These are phyloP conservation scores for Heliconius nattereri DNA, from an alignment of 1,140 invertebrate genomes.

Conservation along the genomic window DNA sequence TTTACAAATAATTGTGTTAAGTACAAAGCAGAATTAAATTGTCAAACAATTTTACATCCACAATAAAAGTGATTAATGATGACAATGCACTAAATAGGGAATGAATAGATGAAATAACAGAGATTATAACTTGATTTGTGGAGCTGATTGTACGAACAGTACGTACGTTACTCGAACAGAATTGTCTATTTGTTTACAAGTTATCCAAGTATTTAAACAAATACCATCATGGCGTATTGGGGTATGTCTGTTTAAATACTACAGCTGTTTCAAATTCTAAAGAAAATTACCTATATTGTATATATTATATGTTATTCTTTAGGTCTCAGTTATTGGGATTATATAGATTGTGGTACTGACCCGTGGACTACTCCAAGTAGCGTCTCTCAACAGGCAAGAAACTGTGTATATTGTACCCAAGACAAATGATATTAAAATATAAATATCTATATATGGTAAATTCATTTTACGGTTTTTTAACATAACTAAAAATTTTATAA, in stretches of 20 bases:
- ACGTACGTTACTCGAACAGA: slow-evolving; percentile 19
- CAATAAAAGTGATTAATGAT: slow-evolving; percentile 39
- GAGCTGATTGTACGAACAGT: slow-evolving; percentile 17
- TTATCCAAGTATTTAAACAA: slow-evolving; percentile 7
- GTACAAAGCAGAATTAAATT: slow-evolving; percentile 20
- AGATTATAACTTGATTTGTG: slow-evolving; percentile 29
- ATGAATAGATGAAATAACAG: slow-evolving; percentile 37
- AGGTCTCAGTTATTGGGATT: too few relatives aligned
- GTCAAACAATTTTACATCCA: slow-evolving; percentile 29
- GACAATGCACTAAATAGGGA: slow-evolving; percentile 31
- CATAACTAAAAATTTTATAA: too few relatives aligned
- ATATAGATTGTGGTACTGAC: too few relatives aligned
- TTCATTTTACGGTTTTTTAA: too few relatives aligned
- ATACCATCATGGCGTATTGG: background rate
- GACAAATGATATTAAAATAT: too few relatives aligned
- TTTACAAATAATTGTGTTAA: too few relatives aligned
- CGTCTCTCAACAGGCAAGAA: too few relatives aligned
- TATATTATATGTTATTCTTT: background rate
- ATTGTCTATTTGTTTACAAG: background rate
- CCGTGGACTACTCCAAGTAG: too few relatives aligned
- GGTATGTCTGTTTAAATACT: background rate
- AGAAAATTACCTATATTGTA: background rate
- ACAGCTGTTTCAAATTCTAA: too few relatives aligned
- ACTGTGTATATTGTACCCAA: too few relatives aligned
- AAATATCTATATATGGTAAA: too few relatives aligned